Conservation (phyloP, 2,888 invertebrate species). For the Nipponacmea schrenckii region DNA sequence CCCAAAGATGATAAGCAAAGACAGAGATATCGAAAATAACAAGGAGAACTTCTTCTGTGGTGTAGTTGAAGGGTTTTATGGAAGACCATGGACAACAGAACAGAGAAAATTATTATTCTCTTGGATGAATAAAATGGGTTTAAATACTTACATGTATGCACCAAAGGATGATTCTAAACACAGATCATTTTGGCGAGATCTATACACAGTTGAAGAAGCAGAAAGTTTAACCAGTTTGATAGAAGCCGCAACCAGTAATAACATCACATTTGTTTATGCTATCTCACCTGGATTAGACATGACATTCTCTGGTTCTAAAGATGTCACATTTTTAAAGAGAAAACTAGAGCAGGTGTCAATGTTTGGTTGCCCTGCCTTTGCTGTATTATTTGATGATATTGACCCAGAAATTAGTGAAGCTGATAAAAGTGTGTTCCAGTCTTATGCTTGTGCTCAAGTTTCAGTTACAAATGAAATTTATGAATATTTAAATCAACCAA, state of each 20-base stretch:
- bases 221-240: constrained; percentile 93
- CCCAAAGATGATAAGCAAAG: not conserved
- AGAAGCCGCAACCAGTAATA: constrained; percentile 85
- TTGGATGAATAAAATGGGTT: constrained; percentile 93
- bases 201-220: constrained; percentile 97
- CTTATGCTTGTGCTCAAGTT: constrained; percentile 96
- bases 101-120: constrained; percentile 95
- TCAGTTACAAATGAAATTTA: constrained; percentile 96
- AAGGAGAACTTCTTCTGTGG: not conserved
- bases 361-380: constrained; percentile 94
- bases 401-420: constrained; percentile 95
- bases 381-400: constrained; percentile 96
- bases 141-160: constrained; percentile 98
- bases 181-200: constrained; percentile 94
- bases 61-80: constrained; percentile 83
- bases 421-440: constrained; percentile 95
- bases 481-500: constrained; percentile 88
- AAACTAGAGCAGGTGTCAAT: constrained; percentile 95
- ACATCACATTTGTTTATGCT: constrained; percentile 94
- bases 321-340: constrained; percentile 84
- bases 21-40: not conserved
- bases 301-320: constrained; percentile 84
- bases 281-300: constrained; percentile 97
- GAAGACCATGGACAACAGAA: constrained; percentile 97
- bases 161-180: constrained; percentile 99